Conservation (phyloP, 2,888 invertebrate species). For the Drosophila mimetica region DNA sequence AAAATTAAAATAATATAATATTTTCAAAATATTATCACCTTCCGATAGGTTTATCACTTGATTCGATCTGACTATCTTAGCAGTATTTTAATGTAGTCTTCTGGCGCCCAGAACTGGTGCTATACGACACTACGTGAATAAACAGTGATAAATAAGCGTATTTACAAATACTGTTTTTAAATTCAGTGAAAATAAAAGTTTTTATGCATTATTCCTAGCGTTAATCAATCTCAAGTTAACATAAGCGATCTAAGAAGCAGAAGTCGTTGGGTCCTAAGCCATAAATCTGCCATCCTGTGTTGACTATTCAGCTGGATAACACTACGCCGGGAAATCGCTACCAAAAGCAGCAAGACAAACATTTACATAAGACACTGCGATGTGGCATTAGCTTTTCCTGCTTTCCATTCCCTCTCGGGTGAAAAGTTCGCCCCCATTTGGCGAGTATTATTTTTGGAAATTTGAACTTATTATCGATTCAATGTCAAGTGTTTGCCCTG, state of each 20-base stretch:
- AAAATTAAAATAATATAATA: too few relatives aligned
- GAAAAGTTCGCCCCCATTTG: conserved; percentile 44
- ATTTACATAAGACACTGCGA: conserved; percentile 43
- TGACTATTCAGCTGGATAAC: conserved; percentile 17
- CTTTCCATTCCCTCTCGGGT: neutral
- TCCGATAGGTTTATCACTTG: too few relatives aligned
- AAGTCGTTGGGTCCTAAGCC: neutral
- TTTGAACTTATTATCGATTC: conserved; percentile 74
- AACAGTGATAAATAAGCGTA: too few relatives aligned
- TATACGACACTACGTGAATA: too few relatives aligned
- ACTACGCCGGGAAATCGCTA: conserved; percentile 10
- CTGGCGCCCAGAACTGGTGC: too few relatives aligned
- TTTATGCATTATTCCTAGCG: neutral
- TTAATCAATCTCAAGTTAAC: neutral
- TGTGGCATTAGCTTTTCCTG: conserved; percentile 21
- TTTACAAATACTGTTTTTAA: too few relatives aligned
- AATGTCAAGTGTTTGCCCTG: conserved; percentile 71
- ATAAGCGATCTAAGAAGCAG: neutral
- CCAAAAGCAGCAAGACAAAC: conserved; percentile 28
- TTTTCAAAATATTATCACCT: too few relatives aligned
- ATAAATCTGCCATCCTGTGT: conserved; percentile 23
- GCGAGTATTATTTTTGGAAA: conserved; percentile 53
- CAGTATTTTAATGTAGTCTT: too few relatives aligned
- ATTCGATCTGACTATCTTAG: too few relatives aligned
- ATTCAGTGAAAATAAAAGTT: too few relatives aligned